phyloP scores from a whole-genome alignment of 2,888 invertebrate species.

The Melanargia galathea region DNA sequence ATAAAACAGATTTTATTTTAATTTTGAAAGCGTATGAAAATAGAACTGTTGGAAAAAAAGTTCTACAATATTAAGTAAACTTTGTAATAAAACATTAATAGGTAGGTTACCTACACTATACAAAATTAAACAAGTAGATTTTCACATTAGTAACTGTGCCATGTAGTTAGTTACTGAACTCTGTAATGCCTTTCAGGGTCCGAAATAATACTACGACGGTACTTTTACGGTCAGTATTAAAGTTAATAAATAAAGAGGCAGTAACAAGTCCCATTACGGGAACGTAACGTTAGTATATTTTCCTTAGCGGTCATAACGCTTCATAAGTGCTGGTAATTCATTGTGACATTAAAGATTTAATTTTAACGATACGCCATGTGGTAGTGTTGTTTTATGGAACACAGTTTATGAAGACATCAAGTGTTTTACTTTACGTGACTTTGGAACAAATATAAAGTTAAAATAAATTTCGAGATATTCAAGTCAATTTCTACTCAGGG shows the following conservation, averaged over 20 bases:
- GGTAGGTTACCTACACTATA: too few relatives aligned
- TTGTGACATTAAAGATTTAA: conserved; percentile 69
- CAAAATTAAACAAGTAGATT: too few relatives aligned
- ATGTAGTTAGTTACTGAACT: not conserved
- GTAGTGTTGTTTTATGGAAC: conserved; percentile 52
- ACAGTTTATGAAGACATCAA: conserved; percentile 59
- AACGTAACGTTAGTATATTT: conserved; percentile 35
- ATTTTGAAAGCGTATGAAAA: too few relatives aligned
- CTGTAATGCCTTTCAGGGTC: conserved; percentile 2
- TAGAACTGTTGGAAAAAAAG: too few relatives aligned
- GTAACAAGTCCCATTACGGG: conserved; percentile 47
- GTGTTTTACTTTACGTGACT: conserved; percentile 37
- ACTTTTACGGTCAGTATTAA: conserved; percentile 14
- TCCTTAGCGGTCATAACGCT: conserved; percentile 58
- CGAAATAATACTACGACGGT: conserved; percentile 3
- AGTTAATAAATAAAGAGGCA: conserved; percentile 32
- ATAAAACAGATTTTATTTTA: too few relatives aligned
- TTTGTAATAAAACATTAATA: too few relatives aligned
- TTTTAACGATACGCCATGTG: conserved; percentile 61
- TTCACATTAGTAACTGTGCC: not conserved
- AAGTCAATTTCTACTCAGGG: too few relatives aligned
- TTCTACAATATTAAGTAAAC: too few relatives aligned
- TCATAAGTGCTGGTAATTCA: conserved; percentile 62
- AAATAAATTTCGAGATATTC: not conserved
- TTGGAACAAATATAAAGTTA: conserved; percentile 6